Evolutionary conservation across 2,797 vertebrate species (phyloP), one percentile per base, ranked within the genome.

Genomic region (Aulostomus chinensis): DNA sequence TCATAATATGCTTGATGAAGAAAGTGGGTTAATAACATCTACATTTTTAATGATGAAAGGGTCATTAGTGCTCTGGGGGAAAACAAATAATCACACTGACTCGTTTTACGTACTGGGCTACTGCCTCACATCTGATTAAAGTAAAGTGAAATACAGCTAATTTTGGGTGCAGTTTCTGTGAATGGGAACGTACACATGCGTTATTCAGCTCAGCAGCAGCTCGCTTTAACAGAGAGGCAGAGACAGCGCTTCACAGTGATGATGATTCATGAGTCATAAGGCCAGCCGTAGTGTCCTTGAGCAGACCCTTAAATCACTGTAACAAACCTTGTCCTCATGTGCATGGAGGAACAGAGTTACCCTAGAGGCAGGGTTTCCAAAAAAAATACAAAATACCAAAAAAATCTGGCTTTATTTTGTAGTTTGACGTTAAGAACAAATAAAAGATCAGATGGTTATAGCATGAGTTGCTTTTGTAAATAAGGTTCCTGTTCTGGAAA

Each of bases 1-100:
- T 68, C 51, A 62, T 22, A 59, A 68, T 42, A 61, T 35, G 41
- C 28, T 56, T 51, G 22, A 31, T 12, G 4, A 13, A 47, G 40
- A 67, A 67, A 72, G 52, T 69, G 36, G 60, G 60, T 47, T 82
- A 77, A 80, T 78, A 59, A 45, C 63, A 18, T 73, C 40, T 73
- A 34, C 56, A 79, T 76, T 79, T 77, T 73, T 78, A 69, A 83
- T 81, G 66, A 50, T 7, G 54, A 65, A 69, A 58, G 15, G 39
- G 58, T 69, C 37, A 51, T 78, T 70, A 58, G 42, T 49, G 9
- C 2, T 33, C 41, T 28, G 33, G 29, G 15, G 29, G 37, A 55
- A 61, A 26, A 12, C 46, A 53, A 49, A 58, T 15, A 63, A 59
- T 49, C 31, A 58, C 24, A 31, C 22, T 15, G 22, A 41, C 28